Evolutionary conservation across 2,797 vertebrate species (phyloP), one percentile per base, ranked within the genome.

Genomic region (Coregonus sp.): DNA sequence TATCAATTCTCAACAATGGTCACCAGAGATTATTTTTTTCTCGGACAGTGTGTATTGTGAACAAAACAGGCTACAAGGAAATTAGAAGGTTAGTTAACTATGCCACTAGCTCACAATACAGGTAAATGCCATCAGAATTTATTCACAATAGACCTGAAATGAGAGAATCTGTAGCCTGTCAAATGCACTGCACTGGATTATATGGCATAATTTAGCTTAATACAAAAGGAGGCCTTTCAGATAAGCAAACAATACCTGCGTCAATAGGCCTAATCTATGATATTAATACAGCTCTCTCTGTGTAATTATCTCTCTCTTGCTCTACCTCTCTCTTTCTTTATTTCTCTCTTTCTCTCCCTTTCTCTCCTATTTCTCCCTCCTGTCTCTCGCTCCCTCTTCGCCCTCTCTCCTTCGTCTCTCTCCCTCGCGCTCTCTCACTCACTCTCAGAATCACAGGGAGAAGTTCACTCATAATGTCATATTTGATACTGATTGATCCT

Each of bases 281-380:
- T 11, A 20, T 47, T 47, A 47, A 47, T 47, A 47, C 40, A 47
- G 40, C 9, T 47, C 40, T 47, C 40, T 47, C 40, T 47, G 2
- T 84, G 51, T 82, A 73, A 72, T 70, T 74, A 72, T 35, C 69
- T 51, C 52, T 37, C 77, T 72, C 73, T 73, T 5, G 76, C 47
- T 61, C 75, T 52, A 29, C 29, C 29, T 37, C 12, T 67, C 69
- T 33, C 31, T 33, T 33, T 33, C 31, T 33, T 33, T 33, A 2
- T 74, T 18, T 73, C 5, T 73, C 3, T 51, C 50, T 25, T 14
- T 56, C 5, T 61, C n/a, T 61, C 1, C 4, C 20, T 63, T 54
- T 18, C 52, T 56, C 14, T 18, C 52, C 52, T 47, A 47, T 47
- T 11, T 47, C 40, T 56, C 52, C 5, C 15, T 47, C 40, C 2